phyloP scores from a whole-genome alignment of 2,797 vertebrate genomes.

The Psittacula derbiana region DNA sequence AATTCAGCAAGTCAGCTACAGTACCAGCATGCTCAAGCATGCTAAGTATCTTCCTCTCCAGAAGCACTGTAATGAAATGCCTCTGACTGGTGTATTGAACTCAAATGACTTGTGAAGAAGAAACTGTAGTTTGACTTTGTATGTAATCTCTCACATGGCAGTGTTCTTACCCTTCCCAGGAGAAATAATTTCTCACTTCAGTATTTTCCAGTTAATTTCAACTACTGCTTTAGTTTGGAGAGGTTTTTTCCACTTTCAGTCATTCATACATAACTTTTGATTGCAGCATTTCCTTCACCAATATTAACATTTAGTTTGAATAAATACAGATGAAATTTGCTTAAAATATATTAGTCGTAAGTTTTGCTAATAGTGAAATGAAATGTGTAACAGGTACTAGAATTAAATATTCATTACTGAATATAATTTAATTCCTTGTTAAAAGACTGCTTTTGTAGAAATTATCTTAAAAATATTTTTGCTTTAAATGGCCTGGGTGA shows the following conservation, averaged over 20 bases:
- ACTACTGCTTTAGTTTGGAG: not conserved
- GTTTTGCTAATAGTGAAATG: not conserved
- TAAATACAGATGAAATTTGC: not conserved
- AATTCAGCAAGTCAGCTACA: constrained; percentile 24
- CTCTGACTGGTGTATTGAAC: not conserved
- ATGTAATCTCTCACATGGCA: not conserved
- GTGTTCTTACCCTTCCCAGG: not conserved
- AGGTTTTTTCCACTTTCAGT: not conserved
- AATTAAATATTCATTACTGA: not conserved
- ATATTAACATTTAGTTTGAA: not conserved
- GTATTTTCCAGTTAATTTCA: constrained; percentile 27
- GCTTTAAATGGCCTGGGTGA: not conserved
- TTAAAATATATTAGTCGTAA: not conserved
- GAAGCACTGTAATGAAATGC: not conserved
- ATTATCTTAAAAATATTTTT: not conserved
- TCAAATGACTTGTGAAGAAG: not conserved
- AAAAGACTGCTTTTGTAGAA: not conserved
- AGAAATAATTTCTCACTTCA: not conserved
- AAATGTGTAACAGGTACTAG: not conserved
- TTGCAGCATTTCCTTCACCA: not conserved
- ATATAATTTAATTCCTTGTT: not conserved
- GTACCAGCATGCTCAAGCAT: constrained; percentile 2
- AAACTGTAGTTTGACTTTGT: not conserved
- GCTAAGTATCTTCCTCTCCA: constrained; percentile 8
- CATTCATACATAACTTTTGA: not conserved